These are phyloP conservation scores for Aphelocoma californica DNA, from an alignment of 2,797 vertebrate genomes.

Conservation along the genomic window DNA sequence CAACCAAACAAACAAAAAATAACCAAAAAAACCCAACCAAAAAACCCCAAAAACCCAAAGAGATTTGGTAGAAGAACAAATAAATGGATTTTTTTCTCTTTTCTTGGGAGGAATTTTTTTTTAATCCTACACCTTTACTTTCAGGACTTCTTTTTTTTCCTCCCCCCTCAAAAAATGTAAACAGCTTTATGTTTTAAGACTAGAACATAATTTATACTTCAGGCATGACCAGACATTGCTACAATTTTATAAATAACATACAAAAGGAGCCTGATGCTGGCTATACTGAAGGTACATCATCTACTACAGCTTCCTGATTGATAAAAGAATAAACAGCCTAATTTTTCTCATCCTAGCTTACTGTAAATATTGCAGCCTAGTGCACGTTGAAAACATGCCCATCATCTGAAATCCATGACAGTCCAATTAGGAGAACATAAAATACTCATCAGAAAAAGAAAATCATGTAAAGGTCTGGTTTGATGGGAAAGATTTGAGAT, in stretches of 20 bases:
- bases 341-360: background rate
- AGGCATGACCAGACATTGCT: background rate
- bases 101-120: background rate
- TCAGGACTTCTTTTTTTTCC: background rate
- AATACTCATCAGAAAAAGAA: background rate
- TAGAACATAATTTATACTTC: background rate
- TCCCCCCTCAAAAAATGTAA: rapidly evolving
- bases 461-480: background rate
- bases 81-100: rapidly evolving
- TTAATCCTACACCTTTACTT: background rate
- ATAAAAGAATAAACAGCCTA: background rate
- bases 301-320: background rate
- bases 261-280: background rate
- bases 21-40: too few species aligned
- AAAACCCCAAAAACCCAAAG: background rate
- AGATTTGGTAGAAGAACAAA: background rate
- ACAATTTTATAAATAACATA: background rate
- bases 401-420: background rate
- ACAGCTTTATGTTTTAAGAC: background rate
- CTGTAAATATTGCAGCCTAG: background rate
- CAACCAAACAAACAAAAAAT: too few species aligned
- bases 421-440: background rate
- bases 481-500: background rate
- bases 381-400: background rate
- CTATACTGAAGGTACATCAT: background rate